Conservation (phyloP, 2,888 invertebrate species). For the Caenorhabditis sp. region DNA sequence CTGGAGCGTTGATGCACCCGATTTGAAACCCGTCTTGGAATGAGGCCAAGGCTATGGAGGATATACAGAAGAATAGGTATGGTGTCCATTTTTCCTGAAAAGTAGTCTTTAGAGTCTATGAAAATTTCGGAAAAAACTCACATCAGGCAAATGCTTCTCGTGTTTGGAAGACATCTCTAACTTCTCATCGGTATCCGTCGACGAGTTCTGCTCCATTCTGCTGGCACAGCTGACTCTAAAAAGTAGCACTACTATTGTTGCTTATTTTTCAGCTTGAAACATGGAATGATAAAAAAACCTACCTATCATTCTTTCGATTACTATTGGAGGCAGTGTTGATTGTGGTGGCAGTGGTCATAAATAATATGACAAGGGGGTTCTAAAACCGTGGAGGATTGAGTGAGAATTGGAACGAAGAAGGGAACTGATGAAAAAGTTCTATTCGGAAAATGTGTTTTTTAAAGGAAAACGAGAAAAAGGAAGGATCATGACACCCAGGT, state of each 20-base stretch:
- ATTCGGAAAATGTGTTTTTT: background rate
- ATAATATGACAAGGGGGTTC: constrained; percentile 13
- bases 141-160: constrained; percentile 27
- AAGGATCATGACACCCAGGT: constrained; percentile 29
- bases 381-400: background rate
- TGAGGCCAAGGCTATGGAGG: constrained; percentile 59
- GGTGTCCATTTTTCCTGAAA: constrained; percentile 56
- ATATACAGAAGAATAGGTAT: constrained; percentile 59
- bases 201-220: background rate
- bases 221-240: background rate
- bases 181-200: constrained; percentile 6
- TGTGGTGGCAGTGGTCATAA: constrained; percentile 20
- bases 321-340: constrained; percentile 9
- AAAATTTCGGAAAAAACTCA: constrained; percentile 37
- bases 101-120: too few relatives aligned
- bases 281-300: background rate
- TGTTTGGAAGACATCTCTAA: background rate
- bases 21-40: constrained; percentile 67
- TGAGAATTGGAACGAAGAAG: background rate
- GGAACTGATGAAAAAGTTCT: background rate
- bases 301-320: constrained; percentile 6
- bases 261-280: background rate
- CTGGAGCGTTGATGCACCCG: constrained; percentile 65
- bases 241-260: background rate
- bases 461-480: constrained; percentile 16